Conservation (phyloP, 2,888 invertebrate species). For the Stictocephala bisonia region DNA sequence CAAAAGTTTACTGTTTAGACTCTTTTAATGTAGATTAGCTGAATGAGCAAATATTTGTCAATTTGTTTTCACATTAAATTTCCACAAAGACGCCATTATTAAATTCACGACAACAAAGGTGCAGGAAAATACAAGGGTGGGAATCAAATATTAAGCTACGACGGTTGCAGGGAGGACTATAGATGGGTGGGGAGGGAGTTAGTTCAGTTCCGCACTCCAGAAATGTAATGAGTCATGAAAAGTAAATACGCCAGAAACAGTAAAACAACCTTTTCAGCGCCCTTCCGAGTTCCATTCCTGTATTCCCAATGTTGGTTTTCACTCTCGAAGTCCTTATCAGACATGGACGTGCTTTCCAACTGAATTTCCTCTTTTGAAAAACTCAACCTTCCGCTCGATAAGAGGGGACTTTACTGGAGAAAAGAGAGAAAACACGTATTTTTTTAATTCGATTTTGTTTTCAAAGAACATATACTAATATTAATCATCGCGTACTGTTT, state of each 20-base stretch:
- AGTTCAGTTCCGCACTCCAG: conserved; percentile 13
- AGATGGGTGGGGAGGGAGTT: conserved; percentile 5
- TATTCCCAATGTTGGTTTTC: conserved; percentile 32
- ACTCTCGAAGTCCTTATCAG: conserved; percentile 35
- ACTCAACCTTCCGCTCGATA: conserved; percentile 19
- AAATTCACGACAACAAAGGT: too few relatives aligned
- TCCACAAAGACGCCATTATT: too few relatives aligned
- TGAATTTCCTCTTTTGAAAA: conserved; percentile 11
- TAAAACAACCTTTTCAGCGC: conserved; percentile 26
- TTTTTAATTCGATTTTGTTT: too few relatives aligned
- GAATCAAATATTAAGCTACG: conserved; percentile 30
- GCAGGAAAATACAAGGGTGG: neutral
- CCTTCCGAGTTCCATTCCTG: neutral
- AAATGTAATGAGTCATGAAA: conserved; percentile 40
- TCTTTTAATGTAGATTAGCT: too few relatives aligned
- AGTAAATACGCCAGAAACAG: conserved; percentile 21
- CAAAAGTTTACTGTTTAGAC: too few relatives aligned
- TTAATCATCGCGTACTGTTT: too few relatives aligned
- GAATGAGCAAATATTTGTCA: too few relatives aligned
- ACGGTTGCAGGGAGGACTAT: too few relatives aligned
- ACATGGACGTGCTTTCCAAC: conserved; percentile 1
- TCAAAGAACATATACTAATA: too few relatives aligned
- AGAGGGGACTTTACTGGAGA: conserved; percentile 3
- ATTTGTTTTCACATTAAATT: too few relatives aligned
- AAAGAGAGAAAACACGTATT: too few relatives aligned